Evolutionary conservation across 2,797 vertebrate species (phyloP), one percentile per base, ranked within the genome.

Genomic region (Prunella strophiata): DNA sequence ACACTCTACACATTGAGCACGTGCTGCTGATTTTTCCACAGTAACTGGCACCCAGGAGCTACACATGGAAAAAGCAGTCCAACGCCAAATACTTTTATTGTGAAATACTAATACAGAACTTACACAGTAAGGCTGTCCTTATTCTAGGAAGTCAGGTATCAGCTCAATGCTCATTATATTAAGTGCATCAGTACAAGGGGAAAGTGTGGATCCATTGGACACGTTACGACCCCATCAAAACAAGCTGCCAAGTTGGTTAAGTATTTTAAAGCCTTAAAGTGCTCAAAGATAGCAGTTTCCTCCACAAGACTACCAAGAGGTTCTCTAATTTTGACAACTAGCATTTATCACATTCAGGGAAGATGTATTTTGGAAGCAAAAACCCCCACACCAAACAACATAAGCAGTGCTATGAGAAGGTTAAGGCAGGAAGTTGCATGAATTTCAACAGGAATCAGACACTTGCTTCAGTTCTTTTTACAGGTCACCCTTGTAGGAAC

Each of bases 251-350:
- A 94, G 92, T 93, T 92, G 88, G 93, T 94, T 96, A 96, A 85
- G 76, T 95, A 94, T 94, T 97, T 95, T 94, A 97, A 97, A 97
- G 93, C 96, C 93, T 98, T 97, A 97, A 97, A 97, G 97, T 97
- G 96, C 96, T 97, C 93, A 94, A 97, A 97, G 87, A 95, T 91
- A 96, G 96, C 97, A 95, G 94, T 96, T 96, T 97, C 96, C 91
- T 98, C 88, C 96, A 94, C 92, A 72, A 96, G 83, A 96, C 45
- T 96, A 93, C 45, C 91, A 52, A 77, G n/a, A 88, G 88, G 96
- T 93, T 97, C 78, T 93, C 94, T 94, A 92, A 81, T 92, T 95
- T 87, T 91, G 95, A 97, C 94, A 92, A n/a, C 92, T 93, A 96
- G 54, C 83, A 85, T 95, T 91, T 78, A 81, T 76, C 88, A 67